A percentile compares a stretch with the other conserved stretches of the same genome.
These are phyloP conservation scores for Steinernema hermaphroditum DNA, from an alignment of 2,888 invertebrate genomes.

Conservation along the genomic window DNA sequence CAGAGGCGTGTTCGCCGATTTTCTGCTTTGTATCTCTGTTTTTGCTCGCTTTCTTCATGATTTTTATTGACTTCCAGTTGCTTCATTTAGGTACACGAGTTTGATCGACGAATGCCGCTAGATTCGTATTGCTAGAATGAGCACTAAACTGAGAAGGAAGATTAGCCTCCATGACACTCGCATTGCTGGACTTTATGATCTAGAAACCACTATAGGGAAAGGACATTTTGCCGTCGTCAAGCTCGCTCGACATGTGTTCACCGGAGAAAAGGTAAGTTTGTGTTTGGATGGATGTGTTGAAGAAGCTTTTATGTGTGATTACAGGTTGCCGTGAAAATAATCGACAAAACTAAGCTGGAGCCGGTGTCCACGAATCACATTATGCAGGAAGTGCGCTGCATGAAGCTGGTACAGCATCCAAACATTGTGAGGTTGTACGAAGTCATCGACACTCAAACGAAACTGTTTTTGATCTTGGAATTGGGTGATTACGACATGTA, in stretches of 20 bases:
- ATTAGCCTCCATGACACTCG: slow-evolving; percentile 1
- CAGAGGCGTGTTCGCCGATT: too few relatives aligned
- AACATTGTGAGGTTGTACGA: slow-evolving; percentile 97
- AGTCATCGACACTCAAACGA: slow-evolving; percentile 98
- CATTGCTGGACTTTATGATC: slow-evolving; percentile 82
- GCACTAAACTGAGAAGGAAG: slow-evolving; percentile 14
- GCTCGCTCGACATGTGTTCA: slow-evolving; percentile 94
- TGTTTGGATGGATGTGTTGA: too few relatives aligned
- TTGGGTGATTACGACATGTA: slow-evolving; percentile 95
- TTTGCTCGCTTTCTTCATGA: too few relatives aligned
- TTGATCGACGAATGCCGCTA: neutral
- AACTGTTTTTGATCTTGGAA: slow-evolving; percentile 82
- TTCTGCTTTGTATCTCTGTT: too few relatives aligned
- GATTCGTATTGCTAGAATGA: neutral
- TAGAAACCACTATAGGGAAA: slow-evolving; percentile 93
- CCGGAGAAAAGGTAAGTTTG: slow-evolving; percentile 95
- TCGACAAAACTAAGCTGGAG: slow-evolving; percentile 96
- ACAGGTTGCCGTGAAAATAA: slow-evolving; percentile 75
- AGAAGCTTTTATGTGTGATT: slow-evolving; percentile 20
- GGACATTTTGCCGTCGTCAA: slow-evolving; percentile 97
- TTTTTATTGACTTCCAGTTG: too few relatives aligned
- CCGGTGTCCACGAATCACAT: slow-evolving; percentile 92
- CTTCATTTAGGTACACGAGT: too few relatives aligned
- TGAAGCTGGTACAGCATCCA: slow-evolving; percentile 98
- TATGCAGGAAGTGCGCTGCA: slow-evolving; percentile 84